Evolutionary conservation across 2,113 vertebrate species (phyloP).

Genomic region (Poeciliopsis prolifica): DNA sequence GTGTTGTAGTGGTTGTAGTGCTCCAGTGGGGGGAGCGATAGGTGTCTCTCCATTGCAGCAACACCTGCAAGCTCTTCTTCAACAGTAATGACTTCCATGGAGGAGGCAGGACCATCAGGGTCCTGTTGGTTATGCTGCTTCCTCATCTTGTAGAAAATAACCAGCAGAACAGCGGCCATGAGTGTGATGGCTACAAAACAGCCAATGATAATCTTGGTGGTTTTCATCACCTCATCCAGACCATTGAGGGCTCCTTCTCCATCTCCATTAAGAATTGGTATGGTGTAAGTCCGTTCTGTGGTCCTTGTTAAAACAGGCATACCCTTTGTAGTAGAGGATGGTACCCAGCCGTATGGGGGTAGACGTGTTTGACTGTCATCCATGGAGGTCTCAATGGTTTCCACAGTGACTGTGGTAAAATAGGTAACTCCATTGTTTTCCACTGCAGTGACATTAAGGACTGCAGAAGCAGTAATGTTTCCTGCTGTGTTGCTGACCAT

Average conservation of each 20-base stretch:
- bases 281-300: constrained; percentile 93
- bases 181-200: constrained; percentile 98
- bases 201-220: constrained; percentile 84
- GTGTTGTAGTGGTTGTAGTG: constrained; percentile 99
- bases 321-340: constrained; percentile 91
- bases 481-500: constrained; percentile 97
- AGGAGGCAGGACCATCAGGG: constrained; percentile 92
- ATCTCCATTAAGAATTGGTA: constrained; percentile 89
- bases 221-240: constrained; percentile 84
- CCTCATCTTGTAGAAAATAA: constrained; percentile 99
- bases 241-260: constrained; percentile 73
- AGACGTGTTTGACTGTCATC: constrained; percentile 90
- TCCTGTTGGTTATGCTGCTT: constrained; percentile 98
- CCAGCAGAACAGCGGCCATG: constrained; percentile 97
- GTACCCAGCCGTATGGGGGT: constrained; percentile 90
- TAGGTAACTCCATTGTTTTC: constrained; percentile 92
- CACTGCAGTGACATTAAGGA: constrained; percentile 93
- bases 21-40: constrained; percentile 94
- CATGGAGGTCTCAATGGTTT: constrained; percentile 91
- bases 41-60: constrained; percentile 92
- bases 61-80: constrained; percentile 96
- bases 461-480: constrained; percentile 95
- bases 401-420: constrained; percentile 97
- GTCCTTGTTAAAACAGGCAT: constrained; percentile 83
- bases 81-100: constrained; percentile 97